Evolutionary conservation across 2,797 vertebrate genomes (phyloP).

Genomic region (Takifugu rubripes): DNA sequence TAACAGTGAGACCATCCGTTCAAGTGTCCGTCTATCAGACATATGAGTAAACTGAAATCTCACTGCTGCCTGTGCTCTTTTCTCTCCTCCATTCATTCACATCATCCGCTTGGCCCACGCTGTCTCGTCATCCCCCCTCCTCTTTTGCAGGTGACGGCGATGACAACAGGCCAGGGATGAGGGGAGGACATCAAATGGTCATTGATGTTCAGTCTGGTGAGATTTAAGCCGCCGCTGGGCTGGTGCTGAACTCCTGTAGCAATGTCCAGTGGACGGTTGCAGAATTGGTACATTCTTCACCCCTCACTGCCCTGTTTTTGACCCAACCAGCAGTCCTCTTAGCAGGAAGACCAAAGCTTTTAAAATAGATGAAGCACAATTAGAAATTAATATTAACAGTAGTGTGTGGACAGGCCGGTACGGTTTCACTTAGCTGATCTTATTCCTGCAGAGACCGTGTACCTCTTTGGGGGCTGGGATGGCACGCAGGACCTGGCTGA

Average conservation of each 20-base stretch:
- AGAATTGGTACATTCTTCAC: no score
- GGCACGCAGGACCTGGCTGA: conserved; percentile 98
- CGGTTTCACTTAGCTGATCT: neutral
- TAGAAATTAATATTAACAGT: no score
- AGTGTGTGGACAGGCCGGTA: no score
- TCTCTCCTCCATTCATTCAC: neutral
- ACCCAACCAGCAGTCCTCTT: no score
- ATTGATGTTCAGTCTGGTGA: conserved; percentile 98
- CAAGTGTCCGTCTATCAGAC: conserved; percentile 8
- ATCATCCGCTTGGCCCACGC: neutral
- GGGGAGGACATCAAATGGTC: conserved; percentile 99
- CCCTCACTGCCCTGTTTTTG: no score
- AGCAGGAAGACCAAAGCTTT: no score
- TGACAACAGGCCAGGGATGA: conserved; percentile 96
- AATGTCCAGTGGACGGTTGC: no score
- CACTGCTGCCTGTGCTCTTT: conserved; percentile 18
- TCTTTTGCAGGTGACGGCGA: conserved; percentile 85
- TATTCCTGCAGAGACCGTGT: conserved; percentile 86
- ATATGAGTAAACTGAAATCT: conserved; percentile 5
- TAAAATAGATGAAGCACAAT: no score
- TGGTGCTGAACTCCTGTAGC: neutral
- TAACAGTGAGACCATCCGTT: conserved; percentile 63
- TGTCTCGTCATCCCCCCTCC: neutral
- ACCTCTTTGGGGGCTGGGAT: conserved; percentile 99
- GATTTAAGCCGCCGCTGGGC: conserved; percentile 36